These are phyloP conservation scores for Bombus sibiricus DNA, from an alignment of 1,140 invertebrate genomes.

Conservation along the genomic window DNA sequence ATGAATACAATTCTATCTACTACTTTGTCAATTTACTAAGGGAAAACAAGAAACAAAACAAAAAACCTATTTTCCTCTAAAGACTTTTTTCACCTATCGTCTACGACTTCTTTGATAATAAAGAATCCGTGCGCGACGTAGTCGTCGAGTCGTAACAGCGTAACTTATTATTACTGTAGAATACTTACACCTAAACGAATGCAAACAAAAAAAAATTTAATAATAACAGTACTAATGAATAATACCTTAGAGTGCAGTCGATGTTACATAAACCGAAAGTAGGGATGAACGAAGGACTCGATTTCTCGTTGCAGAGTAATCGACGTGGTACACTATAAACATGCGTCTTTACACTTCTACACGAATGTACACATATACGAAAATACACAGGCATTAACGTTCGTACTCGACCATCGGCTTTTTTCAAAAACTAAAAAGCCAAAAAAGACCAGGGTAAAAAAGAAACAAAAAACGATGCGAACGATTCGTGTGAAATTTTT, in stretches of 20 bases:
- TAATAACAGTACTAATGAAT: conserved; percentile 25
- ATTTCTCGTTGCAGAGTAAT: conserved; percentile 4
- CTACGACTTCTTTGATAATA: conserved; percentile 63
- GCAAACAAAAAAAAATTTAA: conserved; percentile 29
- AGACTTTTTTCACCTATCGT: conserved; percentile 78
- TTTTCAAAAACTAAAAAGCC: neutral
- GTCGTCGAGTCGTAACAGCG: conserved; percentile 56
- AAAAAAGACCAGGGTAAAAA: conserved; percentile 50
- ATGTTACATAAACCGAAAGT: conserved; percentile 63
- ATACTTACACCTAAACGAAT: conserved; percentile 48
- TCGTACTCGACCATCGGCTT: conserved; percentile 29
- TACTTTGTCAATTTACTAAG: conserved; percentile 76
- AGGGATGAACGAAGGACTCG: conserved; percentile 1
- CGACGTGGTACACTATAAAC: neutral
- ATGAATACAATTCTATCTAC: conserved; percentile 73
- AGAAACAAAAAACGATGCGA: conserved; percentile 1
- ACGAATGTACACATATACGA: neutral
- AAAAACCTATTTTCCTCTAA: conserved; percentile 77
- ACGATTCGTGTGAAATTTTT: conserved; percentile 3
- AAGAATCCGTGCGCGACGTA: conserved; percentile 57
- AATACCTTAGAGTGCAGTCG: conserved; percentile 61
- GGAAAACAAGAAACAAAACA: conserved; percentile 25
- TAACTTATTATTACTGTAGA: conserved; percentile 57
- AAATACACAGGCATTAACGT: conserved; percentile 19
- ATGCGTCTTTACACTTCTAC: neutral